Evolutionary conservation across 2,888 invertebrate species (phyloP), one percentile per base, ranked within the genome.

Genomic region (Temnothorax rugatulus): DNA sequence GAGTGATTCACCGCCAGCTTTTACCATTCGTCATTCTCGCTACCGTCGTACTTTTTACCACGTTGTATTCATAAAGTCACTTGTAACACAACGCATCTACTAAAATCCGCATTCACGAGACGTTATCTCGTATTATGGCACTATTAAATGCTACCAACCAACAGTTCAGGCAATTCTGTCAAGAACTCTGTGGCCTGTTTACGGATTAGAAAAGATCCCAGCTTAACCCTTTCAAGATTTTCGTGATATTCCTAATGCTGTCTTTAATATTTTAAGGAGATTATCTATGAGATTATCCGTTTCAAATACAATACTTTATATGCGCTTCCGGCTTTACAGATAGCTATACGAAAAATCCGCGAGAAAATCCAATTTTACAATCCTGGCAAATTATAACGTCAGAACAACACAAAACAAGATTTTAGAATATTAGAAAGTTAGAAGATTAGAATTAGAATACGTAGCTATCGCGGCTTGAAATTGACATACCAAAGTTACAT

Each of bases 11-110:
- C 18, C 68, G 25, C 54, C 61, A 44, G 76, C 73, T 86, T 88
- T 84, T 84, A 84, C 83, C 85, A 76, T 83, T 85, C 82, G 38
- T 86, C 86, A 84, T 83, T 86, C 83, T 82, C 64, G 59, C 76
- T 38, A 68, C 34, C 9, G 25, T 81, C 50, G 68, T 82, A 89
- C 86, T 86, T 87, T 86, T 87, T 73, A 77, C 66, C 79, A 47
- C 11, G 52, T 18, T 63, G 50, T 73, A 52, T 64, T 73, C 82
- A 25, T 59, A 59, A 50, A 76, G 71, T 77, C 64, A 47, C 64
- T 15, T 75, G 74, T 75, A 66, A 84, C 75, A 47, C 34, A 41
- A 25, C n/a, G 66, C 52, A 57, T 81, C 47, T 38, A 47, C 18
- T 71, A 47, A 69, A 50, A 59, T 47, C 47, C 13, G 25, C 18